Percentiles rank a stretch among this genome's conserved stretches.
Conservation (phyloP, 2,113 vertebrate genomes). For the Apodemus speciosus region DNA sequence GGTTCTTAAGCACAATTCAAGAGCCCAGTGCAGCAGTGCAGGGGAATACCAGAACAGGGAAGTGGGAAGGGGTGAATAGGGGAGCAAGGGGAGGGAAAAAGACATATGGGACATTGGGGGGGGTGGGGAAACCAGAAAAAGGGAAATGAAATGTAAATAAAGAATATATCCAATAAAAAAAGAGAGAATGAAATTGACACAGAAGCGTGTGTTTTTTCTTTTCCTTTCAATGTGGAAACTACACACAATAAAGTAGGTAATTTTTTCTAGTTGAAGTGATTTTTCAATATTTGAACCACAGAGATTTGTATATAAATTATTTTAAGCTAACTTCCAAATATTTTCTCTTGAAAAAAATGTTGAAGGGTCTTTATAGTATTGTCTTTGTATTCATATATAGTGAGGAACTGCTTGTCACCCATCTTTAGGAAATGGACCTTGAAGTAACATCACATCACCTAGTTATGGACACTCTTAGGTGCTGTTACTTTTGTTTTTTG, state of each 20-base stretch:
- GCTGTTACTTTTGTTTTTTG: not conserved
- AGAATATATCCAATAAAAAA: no score
- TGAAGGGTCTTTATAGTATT: not conserved
- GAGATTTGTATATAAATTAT: constrained; percentile 50
- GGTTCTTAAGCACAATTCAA: not conserved
- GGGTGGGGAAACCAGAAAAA: no score
- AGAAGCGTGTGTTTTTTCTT: not conserved
- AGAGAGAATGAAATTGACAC: constrained; percentile 40
- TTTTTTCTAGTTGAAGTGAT: not conserved
- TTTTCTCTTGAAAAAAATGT: constrained; percentile 32
- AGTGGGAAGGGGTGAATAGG: no score
- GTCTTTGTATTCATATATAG: not conserved
- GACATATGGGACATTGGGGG: no score
- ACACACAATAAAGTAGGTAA: not conserved
- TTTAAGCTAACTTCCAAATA: not conserved
- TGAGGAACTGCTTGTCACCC: not conserved
- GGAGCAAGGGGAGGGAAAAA: no score
- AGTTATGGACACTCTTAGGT: not conserved
- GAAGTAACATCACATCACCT: not conserved
- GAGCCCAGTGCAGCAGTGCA: no score
- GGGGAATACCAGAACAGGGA: no score
- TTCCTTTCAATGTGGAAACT: not conserved
- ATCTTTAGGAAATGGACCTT: not conserved
- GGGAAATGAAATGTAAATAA: no score
- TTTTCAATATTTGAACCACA: constrained; percentile 34